A percentile compares a stretch with the other conserved stretches of the same genome.
phyloP scores from a whole-genome alignment of 2,888 invertebrate species.

The Morpho achilles region DNA sequence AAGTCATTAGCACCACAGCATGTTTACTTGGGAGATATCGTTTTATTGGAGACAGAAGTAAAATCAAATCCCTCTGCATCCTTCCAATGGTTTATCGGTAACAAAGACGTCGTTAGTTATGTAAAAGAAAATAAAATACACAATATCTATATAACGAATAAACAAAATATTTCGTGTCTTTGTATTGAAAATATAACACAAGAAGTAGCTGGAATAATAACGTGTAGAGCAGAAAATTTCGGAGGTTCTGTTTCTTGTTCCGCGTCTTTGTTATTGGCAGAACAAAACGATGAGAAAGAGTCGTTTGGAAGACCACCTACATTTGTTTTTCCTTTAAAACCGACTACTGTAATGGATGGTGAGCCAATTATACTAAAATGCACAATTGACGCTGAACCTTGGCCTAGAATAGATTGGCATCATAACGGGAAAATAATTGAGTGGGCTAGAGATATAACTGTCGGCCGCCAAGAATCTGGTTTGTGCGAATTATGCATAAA shows the following conservation, averaged over 20 bases:
- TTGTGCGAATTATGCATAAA: slow-evolving; percentile 88
- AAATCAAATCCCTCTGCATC: slow-evolving; percentile 88
- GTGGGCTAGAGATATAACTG: slow-evolving; percentile 87
- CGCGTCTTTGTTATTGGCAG: slow-evolving; percentile 79
- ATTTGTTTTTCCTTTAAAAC: slow-evolving; percentile 85
- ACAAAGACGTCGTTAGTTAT: slow-evolving; percentile 81
- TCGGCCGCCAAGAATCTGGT: slow-evolving; percentile 88
- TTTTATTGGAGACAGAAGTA: slow-evolving; percentile 88
- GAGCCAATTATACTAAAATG: slow-evolving; percentile 88
- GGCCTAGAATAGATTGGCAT: slow-evolving; percentile 89
- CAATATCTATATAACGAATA: slow-evolving; percentile 83
- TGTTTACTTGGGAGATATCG: slow-evolving; percentile 85
- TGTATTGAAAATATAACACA: slow-evolving; percentile 85
- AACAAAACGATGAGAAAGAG: slow-evolving; percentile 74
- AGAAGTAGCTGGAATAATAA: slow-evolving; percentile 87
- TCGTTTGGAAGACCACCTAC: slow-evolving; percentile 79
- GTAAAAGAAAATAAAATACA: slow-evolving; percentile 80
- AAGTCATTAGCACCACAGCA: slow-evolving; percentile 84
- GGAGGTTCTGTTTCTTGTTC: slow-evolving; percentile 93
- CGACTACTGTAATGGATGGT: slow-evolving; percentile 92
- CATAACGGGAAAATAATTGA: slow-evolving; percentile 84
- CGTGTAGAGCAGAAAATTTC: slow-evolving; percentile 93
- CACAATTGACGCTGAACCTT: slow-evolving; percentile 86
- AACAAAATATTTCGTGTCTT: slow-evolving; percentile 88
- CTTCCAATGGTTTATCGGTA: slow-evolving; percentile 92